These are phyloP conservation scores for Lepidonotus clava DNA, from an alignment of 2,888 invertebrate species.

Conservation along the genomic window DNA sequence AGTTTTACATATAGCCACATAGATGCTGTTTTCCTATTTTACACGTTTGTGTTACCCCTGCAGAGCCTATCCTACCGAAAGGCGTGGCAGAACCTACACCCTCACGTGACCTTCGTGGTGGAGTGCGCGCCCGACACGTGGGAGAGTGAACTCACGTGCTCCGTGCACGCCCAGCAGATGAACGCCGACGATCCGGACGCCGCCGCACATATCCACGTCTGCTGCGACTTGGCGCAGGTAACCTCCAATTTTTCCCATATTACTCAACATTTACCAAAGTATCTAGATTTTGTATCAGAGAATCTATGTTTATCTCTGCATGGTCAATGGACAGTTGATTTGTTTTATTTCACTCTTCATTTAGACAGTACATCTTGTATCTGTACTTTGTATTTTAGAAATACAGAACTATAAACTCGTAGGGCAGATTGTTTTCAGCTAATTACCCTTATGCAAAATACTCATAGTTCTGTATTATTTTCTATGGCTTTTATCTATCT, in stretches of 20 bases:
- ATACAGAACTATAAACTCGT: too few relatives aligned
- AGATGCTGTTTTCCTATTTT: not conserved
- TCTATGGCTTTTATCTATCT: too few relatives aligned
- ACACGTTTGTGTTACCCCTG: not conserved
- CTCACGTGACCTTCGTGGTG: slow-evolving; percentile 32
- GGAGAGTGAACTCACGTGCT: slow-evolving; percentile 46
- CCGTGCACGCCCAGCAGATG: slow-evolving; percentile 14
- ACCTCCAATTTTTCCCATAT: not conserved
- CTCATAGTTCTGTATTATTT: too few relatives aligned
- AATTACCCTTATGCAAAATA: too few relatives aligned
- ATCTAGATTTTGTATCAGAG: too few relatives aligned
- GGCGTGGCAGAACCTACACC: slow-evolving; percentile 45
- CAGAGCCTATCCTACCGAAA: slow-evolving; percentile 34
- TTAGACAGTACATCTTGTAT: too few relatives aligned
- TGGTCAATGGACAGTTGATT: too few relatives aligned
- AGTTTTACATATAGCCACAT: not conserved
- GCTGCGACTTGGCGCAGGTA: slow-evolving; percentile 42
- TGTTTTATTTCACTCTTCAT: too few relatives aligned
- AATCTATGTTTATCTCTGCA: too few relatives aligned
- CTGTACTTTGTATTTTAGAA: too few relatives aligned
- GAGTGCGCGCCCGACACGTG: slow-evolving; percentile 47
- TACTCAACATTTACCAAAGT: too few relatives aligned
- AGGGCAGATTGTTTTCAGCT: too few relatives aligned
- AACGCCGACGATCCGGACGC: slow-evolving; percentile 6
- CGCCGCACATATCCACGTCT: not conserved